These are phyloP conservation scores for Echiichthys vipera DNA, from an alignment of 2,797 vertebrate species.

Conservation along the genomic window DNA sequence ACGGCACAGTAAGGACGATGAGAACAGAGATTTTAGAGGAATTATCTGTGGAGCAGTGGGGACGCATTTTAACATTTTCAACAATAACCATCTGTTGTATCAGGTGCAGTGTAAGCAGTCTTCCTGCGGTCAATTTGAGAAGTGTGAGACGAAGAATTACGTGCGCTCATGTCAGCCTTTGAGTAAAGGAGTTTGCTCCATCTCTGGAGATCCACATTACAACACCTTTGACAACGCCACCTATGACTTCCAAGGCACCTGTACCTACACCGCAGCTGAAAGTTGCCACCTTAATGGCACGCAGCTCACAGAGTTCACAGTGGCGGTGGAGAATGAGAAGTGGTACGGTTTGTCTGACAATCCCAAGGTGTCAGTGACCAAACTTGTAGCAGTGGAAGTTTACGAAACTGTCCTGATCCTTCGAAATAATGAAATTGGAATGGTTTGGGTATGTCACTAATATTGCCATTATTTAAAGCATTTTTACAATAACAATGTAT, in stretches of 20 bases:
- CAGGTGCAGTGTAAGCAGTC: slow-evolving; percentile 44
- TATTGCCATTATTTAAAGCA: background rate
- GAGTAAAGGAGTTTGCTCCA: slow-evolving; percentile 47
- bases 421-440: slow-evolving; percentile 32
- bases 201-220: slow-evolving; percentile 68
- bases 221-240: slow-evolving; percentile 57
- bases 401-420: slow-evolving; percentile 54
- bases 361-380: slow-evolving; percentile 55
- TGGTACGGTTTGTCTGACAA: slow-evolving; percentile 25
- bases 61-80: background rate
- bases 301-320: slow-evolving; percentile 47
- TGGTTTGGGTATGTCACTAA: slow-evolving; percentile 57
- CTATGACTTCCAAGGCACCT: slow-evolving; percentile 66
- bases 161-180: slow-evolving; percentile 29
- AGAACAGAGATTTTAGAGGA: background rate
- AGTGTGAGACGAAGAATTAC: slow-evolving; percentile 41
- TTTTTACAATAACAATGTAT: background rate
- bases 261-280: slow-evolving; percentile 64
- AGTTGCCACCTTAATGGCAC: slow-evolving; percentile 35
- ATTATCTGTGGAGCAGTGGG: background rate
- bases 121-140: slow-evolving; percentile 32
- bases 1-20: slow-evolving; percentile 46
- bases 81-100: background rate
- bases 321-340: slow-evolving; percentile 61
- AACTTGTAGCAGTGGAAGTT: slow-evolving; percentile 56